A percentile compares a stretch with the other conserved stretches of the same genome.
Conservation (phyloP, 2,888 invertebrate species). For the Automeris io region DNA sequence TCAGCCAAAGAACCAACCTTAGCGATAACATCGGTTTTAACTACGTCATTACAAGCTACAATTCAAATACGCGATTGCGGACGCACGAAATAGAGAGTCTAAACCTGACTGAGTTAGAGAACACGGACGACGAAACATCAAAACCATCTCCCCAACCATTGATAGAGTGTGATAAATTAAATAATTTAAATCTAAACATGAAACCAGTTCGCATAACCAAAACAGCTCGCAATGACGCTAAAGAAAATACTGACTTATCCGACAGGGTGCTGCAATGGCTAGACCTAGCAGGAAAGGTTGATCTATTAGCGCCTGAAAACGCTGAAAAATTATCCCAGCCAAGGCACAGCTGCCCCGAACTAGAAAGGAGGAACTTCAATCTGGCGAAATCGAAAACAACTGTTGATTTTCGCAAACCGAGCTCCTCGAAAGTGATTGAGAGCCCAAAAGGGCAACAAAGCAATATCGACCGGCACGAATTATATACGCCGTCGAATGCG, state of each 20-base stretch:
- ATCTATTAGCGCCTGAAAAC: conserved; percentile 52
- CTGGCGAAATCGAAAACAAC: conserved; percentile 56
- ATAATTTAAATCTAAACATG: conserved; percentile 43
- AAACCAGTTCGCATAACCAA: conserved; percentile 51
- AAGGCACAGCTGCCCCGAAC: conserved; percentile 63
- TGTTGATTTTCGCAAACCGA: conserved; percentile 43
- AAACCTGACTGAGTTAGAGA: conserved; percentile 47
- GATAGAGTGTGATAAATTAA: conserved; percentile 31
- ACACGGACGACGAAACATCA: conserved; percentile 43
- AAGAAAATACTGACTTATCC: conserved; percentile 66
- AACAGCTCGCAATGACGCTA: conserved; percentile 46
- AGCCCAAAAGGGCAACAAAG: conserved; percentile 49
- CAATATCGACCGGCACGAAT: conserved; percentile 62
- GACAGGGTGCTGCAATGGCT: conserved; percentile 89
- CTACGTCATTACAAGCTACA: conserved; percentile 48
- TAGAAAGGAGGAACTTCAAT: conserved; percentile 44
- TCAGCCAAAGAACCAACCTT: conserved; percentile 40
- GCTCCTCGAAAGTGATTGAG: conserved; percentile 38
- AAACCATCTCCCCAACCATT: conserved; percentile 45
- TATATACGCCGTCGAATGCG: conserved; percentile 66
- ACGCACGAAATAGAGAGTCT: conserved; percentile 46
- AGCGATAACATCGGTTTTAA: conserved; percentile 42
- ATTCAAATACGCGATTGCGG: conserved; percentile 35
- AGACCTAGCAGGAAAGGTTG: conserved; percentile 82
- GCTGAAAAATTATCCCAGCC: conserved; percentile 55